phyloP scores from a whole-genome alignment of 2,888 invertebrate genomes.

The Oegoconia quadripuncta region DNA sequence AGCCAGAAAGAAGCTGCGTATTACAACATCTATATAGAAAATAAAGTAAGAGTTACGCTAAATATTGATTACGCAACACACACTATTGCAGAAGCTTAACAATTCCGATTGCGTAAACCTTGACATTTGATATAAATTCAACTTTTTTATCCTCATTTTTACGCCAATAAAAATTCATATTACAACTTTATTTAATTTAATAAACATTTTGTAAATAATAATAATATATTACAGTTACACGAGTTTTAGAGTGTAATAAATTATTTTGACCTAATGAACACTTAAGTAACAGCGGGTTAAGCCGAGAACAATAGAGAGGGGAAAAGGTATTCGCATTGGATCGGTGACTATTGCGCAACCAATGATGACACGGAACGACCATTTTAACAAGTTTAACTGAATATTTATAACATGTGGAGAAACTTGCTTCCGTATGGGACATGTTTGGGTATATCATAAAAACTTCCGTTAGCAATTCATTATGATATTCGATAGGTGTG shows the following conservation, averaged over 20 bases:
- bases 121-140: constrained; percentile 44
- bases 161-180: too few species aligned
- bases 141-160: neutral
- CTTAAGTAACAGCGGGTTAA: constrained; percentile 8
- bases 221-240: too few species aligned
- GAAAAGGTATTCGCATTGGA: constrained; percentile 27
- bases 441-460: constrained; percentile 43
- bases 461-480: constrained; percentile 23
- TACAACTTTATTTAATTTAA: neutral
- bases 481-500: constrained; percentile 15
- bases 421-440: constrained; percentile 44
- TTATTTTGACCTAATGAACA: constrained; percentile 7
- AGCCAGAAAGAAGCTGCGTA: constrained; percentile 53
- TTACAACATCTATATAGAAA: constrained; percentile 64
- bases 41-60: constrained; percentile 62
- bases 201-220: neutral
- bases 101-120: constrained; percentile 62
- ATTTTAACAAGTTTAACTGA: constrained; percentile 38
- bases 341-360: constrained; percentile 27
- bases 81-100: constrained; percentile 49
- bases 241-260: neutral
- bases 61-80: constrained; percentile 62
- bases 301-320: constrained; percentile 12
- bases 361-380: constrained; percentile 28
- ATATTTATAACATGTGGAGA: constrained; percentile 48